Evolutionary conservation across 2,888 invertebrate species (phyloP).

Genomic region (Acleris literana): DNA sequence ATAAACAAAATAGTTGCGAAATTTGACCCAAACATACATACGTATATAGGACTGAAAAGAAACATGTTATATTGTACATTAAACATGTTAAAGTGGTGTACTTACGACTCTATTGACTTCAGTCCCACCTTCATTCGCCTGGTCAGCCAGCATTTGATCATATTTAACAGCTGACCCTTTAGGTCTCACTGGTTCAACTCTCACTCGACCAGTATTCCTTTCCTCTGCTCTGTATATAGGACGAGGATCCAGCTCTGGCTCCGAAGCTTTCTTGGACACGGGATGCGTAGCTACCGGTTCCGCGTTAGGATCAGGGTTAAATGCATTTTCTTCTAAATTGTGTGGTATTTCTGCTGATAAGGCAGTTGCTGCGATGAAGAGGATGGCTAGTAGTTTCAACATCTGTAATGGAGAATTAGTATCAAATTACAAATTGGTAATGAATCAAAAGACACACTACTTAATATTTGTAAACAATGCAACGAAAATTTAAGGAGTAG

Average conservation of each 20-base stretch:
- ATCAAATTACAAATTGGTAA: not conserved
- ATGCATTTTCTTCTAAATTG: conserved; percentile 50
- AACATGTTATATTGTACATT: too few species aligned
- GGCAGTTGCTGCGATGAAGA: conserved; percentile 50
- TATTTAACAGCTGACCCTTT: conserved; percentile 61
- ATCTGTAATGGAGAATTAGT: conserved; percentile 60
- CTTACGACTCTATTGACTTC: conserved; percentile 71
- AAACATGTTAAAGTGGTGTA: conserved; percentile 36
- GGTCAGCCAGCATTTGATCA: conserved; percentile 72
- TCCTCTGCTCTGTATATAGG: conserved; percentile 67
- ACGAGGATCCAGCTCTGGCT: conserved; percentile 49
- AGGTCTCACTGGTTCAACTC: conserved; percentile 63
- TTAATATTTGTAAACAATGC: too few species aligned
- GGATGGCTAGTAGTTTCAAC: conserved; percentile 49
- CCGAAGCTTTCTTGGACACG: conserved; percentile 53
- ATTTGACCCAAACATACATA: too few species aligned
- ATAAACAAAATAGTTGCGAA: too few species aligned
- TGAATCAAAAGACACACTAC: too few species aligned
- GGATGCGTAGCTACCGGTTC: conserved; percentile 53
- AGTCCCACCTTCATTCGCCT: conserved; percentile 49
- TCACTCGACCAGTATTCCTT: conserved; percentile 55
- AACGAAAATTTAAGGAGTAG: too few species aligned
- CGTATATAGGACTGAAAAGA: too few species aligned
- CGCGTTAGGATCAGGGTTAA: conserved; percentile 55
- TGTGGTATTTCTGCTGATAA: conserved; percentile 63